A percentile compares a stretch with the other conserved stretches of the same genome.
Conservation (phyloP, 2,113 vertebrate genomes). For the Myotis davidii region DNA sequence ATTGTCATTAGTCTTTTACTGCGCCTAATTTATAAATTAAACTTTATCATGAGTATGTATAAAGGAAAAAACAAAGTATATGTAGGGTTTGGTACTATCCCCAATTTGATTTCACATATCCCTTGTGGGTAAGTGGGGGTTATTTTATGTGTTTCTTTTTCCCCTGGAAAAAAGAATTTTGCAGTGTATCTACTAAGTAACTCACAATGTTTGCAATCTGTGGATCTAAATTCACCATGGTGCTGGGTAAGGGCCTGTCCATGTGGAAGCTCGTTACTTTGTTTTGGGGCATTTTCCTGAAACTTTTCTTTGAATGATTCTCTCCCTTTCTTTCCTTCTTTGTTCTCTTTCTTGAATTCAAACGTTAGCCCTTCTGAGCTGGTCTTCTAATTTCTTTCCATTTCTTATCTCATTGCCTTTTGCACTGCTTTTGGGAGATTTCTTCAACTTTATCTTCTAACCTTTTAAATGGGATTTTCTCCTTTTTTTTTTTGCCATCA, state of each 20-base stretch:
- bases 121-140: not conserved
- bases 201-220: not conserved
- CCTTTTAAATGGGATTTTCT: not conserved
- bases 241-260: not conserved
- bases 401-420: not conserved
- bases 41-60: not conserved
- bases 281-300: not conserved
- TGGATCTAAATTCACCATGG: not conserved
- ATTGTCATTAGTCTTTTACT: not conserved
- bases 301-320: slow-evolving; percentile 28
- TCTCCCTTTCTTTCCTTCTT: not conserved
- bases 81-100: not conserved
- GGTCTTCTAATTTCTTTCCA: not conserved
- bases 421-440: not conserved
- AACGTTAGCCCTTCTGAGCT: not conserved
- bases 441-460: not conserved
- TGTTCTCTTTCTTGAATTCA: not conserved
- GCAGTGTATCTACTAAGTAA: not conserved
- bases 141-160: not conserved
- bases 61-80: not conserved
- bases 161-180: not conserved
- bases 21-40: not conserved
- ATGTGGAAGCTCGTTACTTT: not conserved
- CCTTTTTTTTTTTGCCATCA: slow-evolving; percentile 20
- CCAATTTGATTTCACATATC: not conserved